Evolutionary conservation across 2,797 vertebrate genomes (phyloP), one percentile per base, ranked within the genome.

Genomic region (Bufotes viridis): DNA sequence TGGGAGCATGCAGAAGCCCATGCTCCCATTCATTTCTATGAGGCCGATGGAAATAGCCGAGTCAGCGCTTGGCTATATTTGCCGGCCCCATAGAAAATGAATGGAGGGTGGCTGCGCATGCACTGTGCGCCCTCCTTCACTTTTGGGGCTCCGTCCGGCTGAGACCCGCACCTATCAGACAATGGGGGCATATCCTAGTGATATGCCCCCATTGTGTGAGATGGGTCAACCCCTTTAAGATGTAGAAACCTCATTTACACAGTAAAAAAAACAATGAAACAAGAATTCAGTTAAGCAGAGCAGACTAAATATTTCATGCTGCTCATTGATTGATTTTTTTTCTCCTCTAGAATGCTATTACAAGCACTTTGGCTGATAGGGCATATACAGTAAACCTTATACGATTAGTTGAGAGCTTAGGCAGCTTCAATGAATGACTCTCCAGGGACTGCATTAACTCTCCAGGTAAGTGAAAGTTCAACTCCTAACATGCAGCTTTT

Each of bases 271-370:
- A 82, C 57, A 75, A 84, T 90, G 90, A 90, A 86, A 88, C 55
- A 22, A 67, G 88, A 82, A 91, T 91, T 87, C 81, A 91, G 90
- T 9, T 90, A 90, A 93, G 86, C 87, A 82, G 2, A 83, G 89
- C 90, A 3, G 0, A 81, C 92, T 94, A 88, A 95, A 95, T 95
- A 93, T 93, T 95, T 95, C 92, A 95, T 94, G 90, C 42, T 15
- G 87, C 82, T 89, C 91, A 94, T 93, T 93, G 93, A 94, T 93
- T 92, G 76, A 88, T 72, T 91, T 91, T 82, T 60, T n/a, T n/a
- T 17, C 34, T 89, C 42, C 42, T 90, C 79, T 78, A 91, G 87
- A 90, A 91, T 87, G 87, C 90, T 88, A 11, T 91, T 84, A 88
- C 90, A 91, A 93, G 92, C 91, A 93, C 91, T 95, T 91, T 90